These are phyloP conservation scores for Chelmon rostratus DNA, from an alignment of 2,797 vertebrate species.

Conservation along the genomic window DNA sequence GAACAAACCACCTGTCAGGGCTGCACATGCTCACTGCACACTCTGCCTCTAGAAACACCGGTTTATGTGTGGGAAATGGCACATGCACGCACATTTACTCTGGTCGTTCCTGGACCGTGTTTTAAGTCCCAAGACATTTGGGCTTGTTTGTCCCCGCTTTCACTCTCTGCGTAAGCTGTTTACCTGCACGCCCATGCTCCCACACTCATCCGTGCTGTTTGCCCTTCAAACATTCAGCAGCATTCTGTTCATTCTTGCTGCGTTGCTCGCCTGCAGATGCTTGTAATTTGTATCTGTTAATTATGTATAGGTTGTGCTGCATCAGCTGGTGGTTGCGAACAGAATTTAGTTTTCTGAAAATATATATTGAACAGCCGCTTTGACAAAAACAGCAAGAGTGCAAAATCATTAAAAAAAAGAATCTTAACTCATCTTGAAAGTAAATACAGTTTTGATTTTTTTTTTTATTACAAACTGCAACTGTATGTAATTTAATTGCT, in stretches of 20 bases:
- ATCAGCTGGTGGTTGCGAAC: background rate
- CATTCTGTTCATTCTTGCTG: background rate
- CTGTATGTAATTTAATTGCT: background rate
- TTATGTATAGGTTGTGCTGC: background rate
- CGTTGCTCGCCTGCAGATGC: background rate
- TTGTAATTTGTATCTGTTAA: background rate
- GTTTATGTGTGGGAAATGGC: background rate
- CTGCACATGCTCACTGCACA: background rate
- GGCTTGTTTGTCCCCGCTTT: background rate
- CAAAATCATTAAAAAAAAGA: background rate
- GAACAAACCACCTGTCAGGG: background rate
- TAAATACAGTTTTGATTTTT: background rate
- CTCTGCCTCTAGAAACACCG: background rate
- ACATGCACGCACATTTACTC: background rate
- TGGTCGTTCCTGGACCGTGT: background rate
- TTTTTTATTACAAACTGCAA: background rate
- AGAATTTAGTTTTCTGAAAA: background rate
- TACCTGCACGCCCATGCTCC: constrained; percentile 1
- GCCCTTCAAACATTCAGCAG: constrained; percentile 18
- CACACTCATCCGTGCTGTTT: constrained; percentile 5
- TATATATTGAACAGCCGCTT: background rate
- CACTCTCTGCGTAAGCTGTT: constrained; percentile 15
- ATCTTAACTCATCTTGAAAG: background rate
- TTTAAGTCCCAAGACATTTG: constrained; percentile 3
- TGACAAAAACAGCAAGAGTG: background rate